Evolutionary conservation across 2,113 vertebrate genomes (phyloP).

Genomic region (Vulpes ferrilata): DNA sequence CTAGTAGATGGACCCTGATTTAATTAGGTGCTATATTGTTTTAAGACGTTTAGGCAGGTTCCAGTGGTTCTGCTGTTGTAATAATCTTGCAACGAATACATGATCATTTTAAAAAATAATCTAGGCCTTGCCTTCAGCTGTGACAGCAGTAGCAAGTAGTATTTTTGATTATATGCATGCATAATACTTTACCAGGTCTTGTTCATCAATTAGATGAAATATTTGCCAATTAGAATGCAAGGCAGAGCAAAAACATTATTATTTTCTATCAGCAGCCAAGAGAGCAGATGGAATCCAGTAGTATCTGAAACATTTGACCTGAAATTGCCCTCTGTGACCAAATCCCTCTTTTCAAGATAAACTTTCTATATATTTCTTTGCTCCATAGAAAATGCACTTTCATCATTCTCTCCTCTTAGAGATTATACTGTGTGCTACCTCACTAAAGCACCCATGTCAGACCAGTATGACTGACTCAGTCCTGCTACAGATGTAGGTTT

Average conservation of each 20-base stretch:
- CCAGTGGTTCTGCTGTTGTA: neutral
- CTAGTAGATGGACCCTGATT: neutral
- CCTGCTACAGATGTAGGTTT: neutral
- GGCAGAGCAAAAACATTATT: neutral
- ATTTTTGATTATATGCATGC: neutral
- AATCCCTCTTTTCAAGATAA: neutral
- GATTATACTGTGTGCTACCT: neutral
- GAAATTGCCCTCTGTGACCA: neutral
- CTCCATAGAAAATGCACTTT: neutral
- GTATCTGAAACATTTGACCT: neutral
- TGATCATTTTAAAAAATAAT: neutral
- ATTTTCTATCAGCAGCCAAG: constrained; percentile 22
- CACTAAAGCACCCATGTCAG: neutral
- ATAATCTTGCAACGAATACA: neutral
- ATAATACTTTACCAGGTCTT: neutral
- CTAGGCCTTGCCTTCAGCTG: neutral
- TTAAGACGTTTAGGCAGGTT: neutral
- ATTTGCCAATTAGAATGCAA: neutral
- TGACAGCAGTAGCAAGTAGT: neutral
- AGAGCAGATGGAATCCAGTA: neutral
- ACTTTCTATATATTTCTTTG: neutral
- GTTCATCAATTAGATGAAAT: constrained; percentile 19
- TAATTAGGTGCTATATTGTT: neutral
- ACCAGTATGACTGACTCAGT: neutral
- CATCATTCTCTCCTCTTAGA: neutral